Conservation (phyloP, 2,797 vertebrate genomes). For the Hapalemur alaotrensis region DNA sequence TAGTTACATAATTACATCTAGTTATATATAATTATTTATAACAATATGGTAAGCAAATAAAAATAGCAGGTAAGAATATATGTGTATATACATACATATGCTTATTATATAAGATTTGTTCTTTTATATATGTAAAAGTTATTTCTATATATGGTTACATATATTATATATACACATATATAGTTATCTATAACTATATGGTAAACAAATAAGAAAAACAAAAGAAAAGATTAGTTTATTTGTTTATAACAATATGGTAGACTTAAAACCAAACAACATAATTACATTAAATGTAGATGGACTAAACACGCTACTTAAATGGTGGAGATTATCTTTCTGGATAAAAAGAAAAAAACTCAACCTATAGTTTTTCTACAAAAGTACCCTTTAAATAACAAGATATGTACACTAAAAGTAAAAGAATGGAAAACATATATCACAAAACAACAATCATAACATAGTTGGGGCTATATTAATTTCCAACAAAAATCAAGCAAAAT, state of each 20-base stretch:
- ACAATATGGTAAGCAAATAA: neutral
- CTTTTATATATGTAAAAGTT: neutral
- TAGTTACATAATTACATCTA: neutral
- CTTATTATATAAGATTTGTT: neutral
- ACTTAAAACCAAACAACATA: neutral
- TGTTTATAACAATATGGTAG: neutral
- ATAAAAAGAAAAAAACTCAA: neutral
- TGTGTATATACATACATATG: neutral
- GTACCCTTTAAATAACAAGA: neutral
- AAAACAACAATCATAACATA: conserved; percentile 5
- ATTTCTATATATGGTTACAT: neutral
- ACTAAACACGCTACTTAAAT: neutral
- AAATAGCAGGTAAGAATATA: neutral
- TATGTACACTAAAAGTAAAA: neutral
- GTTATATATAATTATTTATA: neutral
- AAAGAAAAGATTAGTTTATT: neutral
- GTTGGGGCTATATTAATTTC: neutral
- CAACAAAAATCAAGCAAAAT: neutral
- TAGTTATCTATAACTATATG: neutral
- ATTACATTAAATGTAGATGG: neutral
- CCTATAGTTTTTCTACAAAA: neutral
- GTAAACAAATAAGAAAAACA: neutral
- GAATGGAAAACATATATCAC: neutral
- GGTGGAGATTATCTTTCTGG: neutral
- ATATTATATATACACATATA: neutral